These are phyloP conservation scores for Dipodomys spectabilis DNA, from an alignment of 2,113 vertebrate species.

Conservation along the genomic window DNA sequence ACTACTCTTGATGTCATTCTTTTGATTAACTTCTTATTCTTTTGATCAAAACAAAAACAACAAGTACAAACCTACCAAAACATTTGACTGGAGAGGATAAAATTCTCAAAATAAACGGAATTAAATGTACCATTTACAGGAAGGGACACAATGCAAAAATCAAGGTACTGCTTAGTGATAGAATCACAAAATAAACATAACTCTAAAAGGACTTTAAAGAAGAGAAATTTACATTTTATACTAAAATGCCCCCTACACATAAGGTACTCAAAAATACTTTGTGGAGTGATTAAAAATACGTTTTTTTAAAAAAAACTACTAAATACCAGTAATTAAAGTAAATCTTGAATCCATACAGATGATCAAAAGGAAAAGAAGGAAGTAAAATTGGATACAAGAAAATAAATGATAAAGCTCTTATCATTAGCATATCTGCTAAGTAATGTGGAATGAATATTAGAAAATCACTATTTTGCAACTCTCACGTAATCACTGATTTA, in stretches of 20 bases:
- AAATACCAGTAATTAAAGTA: slow-evolving; percentile 23
- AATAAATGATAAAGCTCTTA: not conserved
- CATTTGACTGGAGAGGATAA: slow-evolving; percentile 18
- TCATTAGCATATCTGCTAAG: not conserved
- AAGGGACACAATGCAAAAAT: slow-evolving; percentile 1
- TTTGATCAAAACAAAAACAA: slow-evolving; percentile 6
- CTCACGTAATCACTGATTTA: not conserved
- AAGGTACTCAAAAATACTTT: not conserved
- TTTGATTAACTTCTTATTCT: too few species aligned
- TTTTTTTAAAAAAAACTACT: not conserved
- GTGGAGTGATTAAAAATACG: not conserved
- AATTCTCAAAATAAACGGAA: not conserved
- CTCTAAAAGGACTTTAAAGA: not conserved
- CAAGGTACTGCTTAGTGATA: not conserved
- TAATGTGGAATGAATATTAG: not conserved
- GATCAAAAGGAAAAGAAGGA: not conserved
- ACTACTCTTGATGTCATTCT: too few species aligned
- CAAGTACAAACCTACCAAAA: not conserved
- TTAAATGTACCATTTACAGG: not conserved
- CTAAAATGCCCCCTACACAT: not conserved
- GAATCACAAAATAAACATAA: not conserved
- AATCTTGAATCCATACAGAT: not conserved
- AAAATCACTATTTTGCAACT: not conserved
- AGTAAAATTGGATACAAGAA: not conserved
- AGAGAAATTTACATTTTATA: not conserved